Evolutionary conservation across 2,113 vertebrate genomes (phyloP).

Genomic region (Nothoprocta pentlandii): DNA sequence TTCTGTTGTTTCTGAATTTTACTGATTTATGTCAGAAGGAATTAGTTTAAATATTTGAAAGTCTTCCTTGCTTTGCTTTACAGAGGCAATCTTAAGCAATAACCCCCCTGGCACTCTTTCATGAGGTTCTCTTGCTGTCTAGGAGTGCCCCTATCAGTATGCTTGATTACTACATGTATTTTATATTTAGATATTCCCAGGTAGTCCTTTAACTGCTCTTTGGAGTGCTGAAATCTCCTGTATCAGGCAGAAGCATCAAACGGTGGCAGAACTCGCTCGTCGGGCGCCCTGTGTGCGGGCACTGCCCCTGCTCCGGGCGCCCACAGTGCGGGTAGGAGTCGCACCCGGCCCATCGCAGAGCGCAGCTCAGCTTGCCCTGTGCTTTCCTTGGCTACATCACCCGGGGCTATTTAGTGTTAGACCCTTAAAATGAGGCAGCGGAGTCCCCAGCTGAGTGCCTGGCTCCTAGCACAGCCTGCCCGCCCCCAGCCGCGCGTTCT

Average conservation of each 20-base stretch:
- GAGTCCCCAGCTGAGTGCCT: background rate
- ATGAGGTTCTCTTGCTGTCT: background rate
- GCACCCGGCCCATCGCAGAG: background rate
- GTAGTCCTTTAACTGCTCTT: background rate
- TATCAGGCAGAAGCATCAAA: background rate
- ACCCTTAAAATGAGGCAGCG: background rate
- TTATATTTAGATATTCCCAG: background rate
- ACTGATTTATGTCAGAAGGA: background rate
- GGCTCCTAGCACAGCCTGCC: background rate
- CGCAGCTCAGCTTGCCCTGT: background rate
- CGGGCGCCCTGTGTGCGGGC: background rate
- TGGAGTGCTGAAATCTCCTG: background rate
- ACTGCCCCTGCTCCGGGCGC: background rate
- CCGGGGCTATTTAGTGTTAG: background rate
- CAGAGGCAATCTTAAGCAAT: background rate
- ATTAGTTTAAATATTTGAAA: background rate
- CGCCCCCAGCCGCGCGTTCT: background rate
- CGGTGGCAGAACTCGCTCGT: background rate
- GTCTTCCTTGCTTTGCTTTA: background rate
- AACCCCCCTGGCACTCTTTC: background rate
- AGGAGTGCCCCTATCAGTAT: background rate
- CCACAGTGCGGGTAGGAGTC: background rate
- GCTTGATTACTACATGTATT: background rate
- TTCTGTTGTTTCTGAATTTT: background rate
- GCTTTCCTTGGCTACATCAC: background rate